Conservation (phyloP, 1,140 invertebrate genomes). For the Drosophila azteca region DNA sequence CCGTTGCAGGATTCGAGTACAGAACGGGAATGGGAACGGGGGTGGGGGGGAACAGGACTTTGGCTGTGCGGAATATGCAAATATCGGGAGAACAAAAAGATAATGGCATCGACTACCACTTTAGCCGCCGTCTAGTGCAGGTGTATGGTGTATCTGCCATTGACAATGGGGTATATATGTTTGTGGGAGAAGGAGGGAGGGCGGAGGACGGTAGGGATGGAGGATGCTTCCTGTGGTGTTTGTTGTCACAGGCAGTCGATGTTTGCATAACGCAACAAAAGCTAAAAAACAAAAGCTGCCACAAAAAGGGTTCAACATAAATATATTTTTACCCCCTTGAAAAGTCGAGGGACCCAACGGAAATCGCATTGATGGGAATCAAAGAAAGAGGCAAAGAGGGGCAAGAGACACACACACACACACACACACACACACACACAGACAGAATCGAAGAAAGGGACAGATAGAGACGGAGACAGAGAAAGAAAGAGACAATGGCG, state of each 20-base stretch:
- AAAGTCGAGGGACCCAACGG: slow-evolving; percentile 27
- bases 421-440: slow-evolving; percentile 10
- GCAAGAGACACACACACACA: slow-evolving; percentile 5
- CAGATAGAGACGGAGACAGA: neutral
- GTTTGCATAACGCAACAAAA: slow-evolving; percentile 71
- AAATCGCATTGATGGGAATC: slow-evolving; percentile 45
- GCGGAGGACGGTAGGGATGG: neutral
- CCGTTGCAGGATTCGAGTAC: neutral
- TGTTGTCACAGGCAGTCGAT: slow-evolving; percentile 68
- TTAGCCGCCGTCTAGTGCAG: slow-evolving; percentile 26
- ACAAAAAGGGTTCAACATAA: slow-evolving; percentile 54
- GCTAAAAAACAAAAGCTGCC: slow-evolving; percentile 51
- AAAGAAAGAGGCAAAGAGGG: slow-evolving; percentile 16
- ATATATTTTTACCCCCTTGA: slow-evolving; percentile 38
- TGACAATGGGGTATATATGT: neutral
- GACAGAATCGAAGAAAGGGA: slow-evolving; percentile 4
- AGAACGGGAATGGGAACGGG: neutral
- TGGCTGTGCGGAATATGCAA: slow-evolving; percentile 59
- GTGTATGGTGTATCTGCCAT: slow-evolving; percentile 31
- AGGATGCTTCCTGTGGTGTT: slow-evolving; percentile 54
- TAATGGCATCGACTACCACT: slow-evolving; percentile 45
- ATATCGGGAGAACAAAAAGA: slow-evolving; percentile 38
- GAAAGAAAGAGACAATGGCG: slow-evolving; percentile 27
- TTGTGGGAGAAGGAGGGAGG: too few relatives aligned
- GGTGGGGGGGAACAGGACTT: slow-evolving; percentile 11